Evolutionary conservation across 1,140 invertebrate species (phyloP), one percentile per base, ranked within the genome.

Genomic region (Cydia splendana): DNA sequence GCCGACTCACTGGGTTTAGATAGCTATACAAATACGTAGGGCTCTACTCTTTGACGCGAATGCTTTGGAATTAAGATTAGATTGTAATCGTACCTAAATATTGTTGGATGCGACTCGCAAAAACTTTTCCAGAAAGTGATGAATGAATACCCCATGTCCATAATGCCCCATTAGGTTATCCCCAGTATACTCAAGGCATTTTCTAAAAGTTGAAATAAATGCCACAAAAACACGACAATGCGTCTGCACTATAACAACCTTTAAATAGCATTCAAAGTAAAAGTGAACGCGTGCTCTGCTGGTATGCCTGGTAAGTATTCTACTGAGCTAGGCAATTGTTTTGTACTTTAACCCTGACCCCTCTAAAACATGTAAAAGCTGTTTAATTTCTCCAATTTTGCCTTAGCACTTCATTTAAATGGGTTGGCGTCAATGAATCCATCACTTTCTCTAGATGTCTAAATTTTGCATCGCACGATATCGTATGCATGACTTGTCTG

Each of bases 371-470:
- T 57, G 20, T 62, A 10, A 62, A 24, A 62, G 9, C n/a, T 10
- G 24, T 62, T 20, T 62, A 9, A 62, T 62, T 62, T 62, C 57
- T 10, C 57, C 57, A 62, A 24, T 62, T 62, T 24, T 24, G 18
- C 20, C 15, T 53, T 62, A 62, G 10, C 57, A 7, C 57, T 24
- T 62, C 20, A 24, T 62, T 24, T 20, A 62, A 18, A 62, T 20
- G 51, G 51, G 51, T 20, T 53, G 53, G 53, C 53, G 53, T 62
- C 57, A 62, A 62, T 10, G 57, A 62, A 71, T 71, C 67, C 67
- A 71, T 71, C 67, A 71, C 67, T 71, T 71, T 71, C 67, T 71
- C 34, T 45, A 71, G 67, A 71, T 18, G 67, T 71, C 67, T 71
- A 71, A 38, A 71, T 38, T 24, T 62, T 71, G 67, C 34, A 71